Percentiles rank a stretch among this genome's conserved stretches.
Evolutionary conservation across 2,888 invertebrate genomes (phyloP).

Genomic region (Amphipoea lucens): DNA sequence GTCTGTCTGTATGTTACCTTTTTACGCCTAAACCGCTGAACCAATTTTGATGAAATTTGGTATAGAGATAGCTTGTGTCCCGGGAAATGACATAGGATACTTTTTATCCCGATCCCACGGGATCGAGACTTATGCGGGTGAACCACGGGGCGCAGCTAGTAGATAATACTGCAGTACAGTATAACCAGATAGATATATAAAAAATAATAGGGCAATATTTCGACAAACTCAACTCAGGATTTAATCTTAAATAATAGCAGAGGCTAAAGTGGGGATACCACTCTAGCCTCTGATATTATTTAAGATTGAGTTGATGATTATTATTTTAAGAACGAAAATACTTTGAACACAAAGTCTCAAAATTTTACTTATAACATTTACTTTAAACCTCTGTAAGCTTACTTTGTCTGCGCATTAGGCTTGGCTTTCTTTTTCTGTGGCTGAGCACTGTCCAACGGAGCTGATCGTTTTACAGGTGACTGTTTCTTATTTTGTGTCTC

Average conservation of each 20-base stretch:
- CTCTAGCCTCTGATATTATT: too few relatives aligned
- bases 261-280: background rate
- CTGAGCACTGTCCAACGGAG: slow-evolving; percentile 66
- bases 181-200: background rate
- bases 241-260: background rate
- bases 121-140: too few relatives aligned
- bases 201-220: background rate
- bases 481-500: slow-evolving; percentile 63
- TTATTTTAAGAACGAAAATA: background rate
- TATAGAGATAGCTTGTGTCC: too few relatives aligned
- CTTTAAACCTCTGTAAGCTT: slow-evolving; percentile 28
- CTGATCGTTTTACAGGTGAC: slow-evolving; percentile 75
- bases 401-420: slow-evolving; percentile 66
- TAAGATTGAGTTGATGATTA: background rate
- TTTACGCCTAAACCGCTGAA: too few relatives aligned
- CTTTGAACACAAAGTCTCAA: background rate
- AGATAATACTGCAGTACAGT: background rate
- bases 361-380: background rate
- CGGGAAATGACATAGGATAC: too few relatives aligned
- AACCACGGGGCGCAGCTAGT: too few relatives aligned
- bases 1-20: too few relatives aligned
- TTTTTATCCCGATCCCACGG: too few relatives aligned
- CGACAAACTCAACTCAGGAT: background rate
- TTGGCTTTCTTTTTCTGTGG: slow-evolving; percentile 80
- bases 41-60: too few relatives aligned